Evolutionary conservation across 2,797 vertebrate genomes (phyloP).

Genomic region (Rhinophrynus dorsalis): DNA sequence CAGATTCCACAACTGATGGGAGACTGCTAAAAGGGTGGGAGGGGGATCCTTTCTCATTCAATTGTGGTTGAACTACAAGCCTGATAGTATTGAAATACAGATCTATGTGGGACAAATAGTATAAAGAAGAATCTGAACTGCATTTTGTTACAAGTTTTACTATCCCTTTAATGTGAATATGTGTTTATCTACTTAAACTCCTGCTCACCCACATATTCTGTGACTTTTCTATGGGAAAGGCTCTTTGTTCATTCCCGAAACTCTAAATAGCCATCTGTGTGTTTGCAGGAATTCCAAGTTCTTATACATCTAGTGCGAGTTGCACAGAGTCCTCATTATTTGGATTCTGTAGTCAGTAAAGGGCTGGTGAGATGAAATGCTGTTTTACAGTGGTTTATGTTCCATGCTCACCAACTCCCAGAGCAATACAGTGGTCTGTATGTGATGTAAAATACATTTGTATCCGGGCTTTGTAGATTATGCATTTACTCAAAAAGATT

Average conservation of each 20-base stretch:
- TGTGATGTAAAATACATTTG: constrained; percentile 31
- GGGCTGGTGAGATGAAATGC: background rate
- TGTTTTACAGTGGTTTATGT: background rate
- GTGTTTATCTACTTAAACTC: constrained; percentile 9
- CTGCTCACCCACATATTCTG: background rate
- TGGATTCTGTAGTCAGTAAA: constrained; percentile 1
- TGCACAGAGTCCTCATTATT: constrained; percentile 35
- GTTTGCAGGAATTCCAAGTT: background rate
- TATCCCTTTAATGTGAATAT: no score
- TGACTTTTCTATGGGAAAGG: background rate
- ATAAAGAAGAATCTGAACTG: no score
- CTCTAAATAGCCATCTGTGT: background rate
- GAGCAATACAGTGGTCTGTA: background rate
- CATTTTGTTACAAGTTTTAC: no score
- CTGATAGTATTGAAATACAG: no score
- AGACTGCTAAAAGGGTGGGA: no score
- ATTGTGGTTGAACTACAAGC: no score
- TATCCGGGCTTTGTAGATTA: constrained; percentile 19
- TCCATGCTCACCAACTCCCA: background rate
- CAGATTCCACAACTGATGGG: no score
- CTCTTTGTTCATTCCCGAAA: no score
- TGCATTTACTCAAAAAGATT: constrained; percentile 35
- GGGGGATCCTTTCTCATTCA: no score
- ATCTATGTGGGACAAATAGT: no score
- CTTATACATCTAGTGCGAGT: background rate